Evolutionary conservation across 2,888 invertebrate genomes (phyloP).

Genomic region (Lepidonotus clava): DNA sequence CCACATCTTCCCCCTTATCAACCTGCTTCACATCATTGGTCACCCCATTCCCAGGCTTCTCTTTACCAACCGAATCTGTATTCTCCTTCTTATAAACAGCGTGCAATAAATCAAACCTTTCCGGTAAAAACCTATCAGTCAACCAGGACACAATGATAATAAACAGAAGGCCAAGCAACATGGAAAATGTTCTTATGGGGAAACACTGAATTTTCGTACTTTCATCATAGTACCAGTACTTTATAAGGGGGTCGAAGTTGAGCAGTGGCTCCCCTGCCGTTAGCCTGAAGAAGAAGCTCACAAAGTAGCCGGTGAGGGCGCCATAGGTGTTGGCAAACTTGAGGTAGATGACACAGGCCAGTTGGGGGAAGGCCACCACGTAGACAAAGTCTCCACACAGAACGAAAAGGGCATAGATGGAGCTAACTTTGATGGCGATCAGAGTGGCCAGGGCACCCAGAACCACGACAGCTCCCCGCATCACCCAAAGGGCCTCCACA

Average conservation of each 20-base stretch:
- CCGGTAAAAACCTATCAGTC: not conserved
- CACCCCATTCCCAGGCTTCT: no score
- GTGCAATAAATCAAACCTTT: not conserved
- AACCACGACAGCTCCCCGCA: not conserved
- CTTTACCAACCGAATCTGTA: no score
- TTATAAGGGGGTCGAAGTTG: not conserved
- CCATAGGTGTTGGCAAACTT: slow-evolving; percentile 17
- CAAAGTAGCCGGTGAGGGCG: not conserved
- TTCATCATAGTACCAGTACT: slow-evolving; percentile 28
- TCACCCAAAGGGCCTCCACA: slow-evolving; percentile 25
- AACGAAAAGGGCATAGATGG: slow-evolving; percentile 43
- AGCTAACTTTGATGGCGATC: slow-evolving; percentile 31
- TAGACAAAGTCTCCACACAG: slow-evolving; percentile 49
- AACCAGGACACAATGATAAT: not conserved
- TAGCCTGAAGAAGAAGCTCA: slow-evolving; percentile 45
- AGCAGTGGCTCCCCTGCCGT: slow-evolving; percentile 33
- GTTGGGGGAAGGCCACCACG: slow-evolving; percentile 31
- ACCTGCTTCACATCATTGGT: no score
- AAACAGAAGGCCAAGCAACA: not conserved
- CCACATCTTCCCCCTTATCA: no score
- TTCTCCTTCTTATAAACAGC: not conserved
- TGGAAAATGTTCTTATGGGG: slow-evolving; percentile 14
- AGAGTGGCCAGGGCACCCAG: not conserved
- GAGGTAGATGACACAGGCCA: slow-evolving; percentile 21
- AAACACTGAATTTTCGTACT: not conserved